A percentile compares a stretch with the other conserved stretches of the same genome.
Conservation (phyloP, 1,140 invertebrate genomes). For the Thereuonema tuberculata region DNA sequence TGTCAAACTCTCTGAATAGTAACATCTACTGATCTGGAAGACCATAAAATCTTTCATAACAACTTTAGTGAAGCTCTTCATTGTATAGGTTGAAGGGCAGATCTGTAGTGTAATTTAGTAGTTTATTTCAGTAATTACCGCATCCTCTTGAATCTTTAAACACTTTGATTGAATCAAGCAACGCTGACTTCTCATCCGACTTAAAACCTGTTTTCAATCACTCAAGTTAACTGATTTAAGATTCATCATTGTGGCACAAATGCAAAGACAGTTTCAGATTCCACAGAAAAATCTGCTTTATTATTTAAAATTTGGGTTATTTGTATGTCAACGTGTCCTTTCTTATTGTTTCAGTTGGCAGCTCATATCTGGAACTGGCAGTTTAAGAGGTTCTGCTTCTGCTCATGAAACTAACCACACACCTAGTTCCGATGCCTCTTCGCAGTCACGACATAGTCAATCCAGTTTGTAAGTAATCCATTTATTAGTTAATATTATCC, state of each 20-base stretch:
- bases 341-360: conserved; percentile 42
- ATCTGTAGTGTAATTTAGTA: no score
- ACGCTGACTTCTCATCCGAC: no score
- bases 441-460: conserved; percentile 1
- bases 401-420: conserved; percentile 26
- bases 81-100: no score
- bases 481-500: not conserved
- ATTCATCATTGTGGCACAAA: conserved; percentile 6
- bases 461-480: conserved; percentile 7
- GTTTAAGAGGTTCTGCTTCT: conserved; percentile 41
- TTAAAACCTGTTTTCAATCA: not conserved
- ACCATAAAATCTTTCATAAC: no score
- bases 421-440: conserved; percentile 5
- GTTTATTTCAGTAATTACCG: no score
- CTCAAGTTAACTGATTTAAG: conserved; percentile 11
- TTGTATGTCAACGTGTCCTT: not conserved
- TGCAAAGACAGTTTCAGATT: not conserved
- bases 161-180: no score
- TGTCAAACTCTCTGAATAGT: no score
- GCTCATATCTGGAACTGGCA: conserved; percentile 49
- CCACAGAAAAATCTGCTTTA: not conserved
- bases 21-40: no score
- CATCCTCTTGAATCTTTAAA: no score
- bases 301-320: not conserved
- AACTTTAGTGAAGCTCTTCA: no score